Evolutionary conservation across 2,888 invertebrate species (phyloP), one percentile per base, ranked within the genome.

Genomic region (Stegana nigrithorax): DNA sequence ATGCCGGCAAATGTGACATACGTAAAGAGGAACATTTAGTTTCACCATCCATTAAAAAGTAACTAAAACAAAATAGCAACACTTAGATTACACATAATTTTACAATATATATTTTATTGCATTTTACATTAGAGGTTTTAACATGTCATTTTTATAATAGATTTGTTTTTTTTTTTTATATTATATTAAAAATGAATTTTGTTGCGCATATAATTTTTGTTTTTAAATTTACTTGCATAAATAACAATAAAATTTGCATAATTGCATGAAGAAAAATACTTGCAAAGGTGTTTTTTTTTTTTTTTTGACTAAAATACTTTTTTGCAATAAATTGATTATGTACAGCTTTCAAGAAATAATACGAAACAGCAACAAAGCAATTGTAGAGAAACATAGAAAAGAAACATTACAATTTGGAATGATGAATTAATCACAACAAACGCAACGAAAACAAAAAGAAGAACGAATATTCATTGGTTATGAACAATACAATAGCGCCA

Each of bases 361-460:
- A 67, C 64, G 72, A 67, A 70, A 75, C 58, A 71, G 72, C 66
- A 78, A 75, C 68, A 76, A 74, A 50, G n/a, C n/a, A n/a, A n/a
- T n/a, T n/a, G n/a, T n/a, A n/a, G n/a, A n/a, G 17, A 36, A 23
- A 17, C 8, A 60, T 62, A 65, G 66, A 65, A 47, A 65, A 64
- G 62, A 65, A 64, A 32, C 21, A 19, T 26, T 27, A 32, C 21
- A 14, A 57, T 75, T 62, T 66, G 75, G 75, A 75, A 75, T 76
- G 75, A 70, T n/a, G n/a, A n/a, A n/a, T n/a, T 73, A 78, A 76
- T 69, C 68, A 47, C n/a, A 53, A 53, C 8, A 53, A 32, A 19
- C 19, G 29, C 27, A 51, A 27, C 51, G 14, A 39, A 51, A 17
- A 26, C 5, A 26, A 70, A 67, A 66, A 71, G 73, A 62, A 69